Base-by-base conservation (phyloP, 2,797 vertebrate species). In the Cuculus canorus region DNA sequence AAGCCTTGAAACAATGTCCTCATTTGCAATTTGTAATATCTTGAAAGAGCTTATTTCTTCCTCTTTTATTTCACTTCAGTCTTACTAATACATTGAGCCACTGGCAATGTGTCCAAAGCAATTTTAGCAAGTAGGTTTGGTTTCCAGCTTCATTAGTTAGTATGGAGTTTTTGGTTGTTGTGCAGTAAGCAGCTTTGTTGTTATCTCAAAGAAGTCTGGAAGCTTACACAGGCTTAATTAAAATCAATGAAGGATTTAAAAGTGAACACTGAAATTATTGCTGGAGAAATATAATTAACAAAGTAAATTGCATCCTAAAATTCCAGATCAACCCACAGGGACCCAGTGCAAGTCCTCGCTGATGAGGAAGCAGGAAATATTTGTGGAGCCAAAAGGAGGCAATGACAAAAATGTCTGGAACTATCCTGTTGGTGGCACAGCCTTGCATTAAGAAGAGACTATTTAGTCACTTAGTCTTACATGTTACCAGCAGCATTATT, bases 201-300 rank as follows among this genome's bases (percentile, higher is more conserved):
- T 91, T 96, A 91, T 93, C 86, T 65, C 45, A 81, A 86, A 83
- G 85, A 92, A 87, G 82, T 96, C 93, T 92, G 76, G 48, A 92
- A 72, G 69, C 92, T 81, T 95, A 92, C 6, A 10, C 45, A 83
- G 86, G 50, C 84, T 96, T 96, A 96, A 96, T 96, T 96, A 96
- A 95, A 96, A 96, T 88, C 72, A 96, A 59, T 93, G 89, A 83
- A 94, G 91, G 86, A 86, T 91, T 96, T 94, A 78, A 85, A 93
- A 93, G 35, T 52, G 80, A 95, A 52, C n/a, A 68, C 57, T 91
- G 53, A 91, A 96, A 94, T 93, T 86, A 88, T 50, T 97, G 50
- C 54, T 86, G 79, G 22, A 85, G 91, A 89, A 96, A 92, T 81
- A 91, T 77, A 91, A 94, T 95, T 91, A 95, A 72, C 86, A 84